Conservation (phyloP, 1,140 invertebrate genomes). For the Schlechtendalia chinensis region DNA sequence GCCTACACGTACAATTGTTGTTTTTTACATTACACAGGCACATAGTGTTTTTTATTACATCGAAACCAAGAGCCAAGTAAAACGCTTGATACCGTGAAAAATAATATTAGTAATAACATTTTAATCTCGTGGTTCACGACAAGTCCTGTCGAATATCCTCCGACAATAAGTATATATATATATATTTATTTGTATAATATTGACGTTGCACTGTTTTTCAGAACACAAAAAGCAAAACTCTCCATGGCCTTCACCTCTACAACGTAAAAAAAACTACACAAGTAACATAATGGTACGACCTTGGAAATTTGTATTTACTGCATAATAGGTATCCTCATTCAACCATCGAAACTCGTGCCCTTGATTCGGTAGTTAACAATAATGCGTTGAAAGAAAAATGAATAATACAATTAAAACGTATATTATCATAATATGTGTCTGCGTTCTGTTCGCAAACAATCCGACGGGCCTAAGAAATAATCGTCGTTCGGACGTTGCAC, state of each 20-base stretch:
- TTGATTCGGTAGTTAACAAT: slow-evolving; percentile 30
- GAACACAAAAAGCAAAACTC: background rate
- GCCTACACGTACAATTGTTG: no score
- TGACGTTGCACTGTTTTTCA: background rate
- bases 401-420: slow-evolving; percentile 4
- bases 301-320: slow-evolving; percentile 20
- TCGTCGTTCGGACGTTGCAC: no score
- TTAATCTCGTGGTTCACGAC: no score
- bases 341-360: slow-evolving; percentile 5
- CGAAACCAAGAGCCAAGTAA: no score
- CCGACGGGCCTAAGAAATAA: no score
- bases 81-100: no score
- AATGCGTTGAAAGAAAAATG: slow-evolving; percentile 32
- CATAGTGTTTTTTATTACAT: no score
- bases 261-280: slow-evolving; percentile 3
- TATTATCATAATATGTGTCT: slow-evolving; percentile 8
- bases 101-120: no score
- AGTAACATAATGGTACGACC: slow-evolving; percentile 34
- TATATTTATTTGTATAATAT: background rate
- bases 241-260: slow-evolving; percentile 18
- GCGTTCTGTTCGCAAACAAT: background rate
- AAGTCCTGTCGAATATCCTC: no score
- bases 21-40: no score
- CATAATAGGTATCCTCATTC: slow-evolving; percentile 35
- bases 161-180: no score